Base-by-base conservation (phyloP, 1,140 invertebrate species). In the Trialeurodes vaporariorum region DNA sequence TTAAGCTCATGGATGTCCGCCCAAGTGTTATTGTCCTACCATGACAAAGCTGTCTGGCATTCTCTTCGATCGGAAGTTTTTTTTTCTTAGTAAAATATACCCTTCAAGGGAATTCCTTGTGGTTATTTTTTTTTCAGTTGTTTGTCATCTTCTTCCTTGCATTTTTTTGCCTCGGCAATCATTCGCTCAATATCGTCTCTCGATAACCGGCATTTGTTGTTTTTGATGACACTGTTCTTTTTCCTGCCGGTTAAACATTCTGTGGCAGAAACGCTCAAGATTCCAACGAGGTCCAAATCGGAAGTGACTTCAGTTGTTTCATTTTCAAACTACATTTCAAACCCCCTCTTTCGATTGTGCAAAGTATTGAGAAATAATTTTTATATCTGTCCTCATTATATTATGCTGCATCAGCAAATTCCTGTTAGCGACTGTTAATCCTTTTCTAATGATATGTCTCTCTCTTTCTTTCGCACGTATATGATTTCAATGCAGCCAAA, bases 1-100 rank as follows among this genome's bases (percentile, higher is more conserved):
- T 87, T 81, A 71, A 80, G 87, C 71, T 88, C 85, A 65, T 85
- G 83, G 70, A 84, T 84, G 40, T 86, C 83, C 0, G 84, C 85
- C 12, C 82, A 75, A 1, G 81, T 80, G 72, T 89, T 88, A 17
- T 75, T 73, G 67, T 87, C 86, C 21, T 90, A 72, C 83, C 83
- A 85, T 58, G 76, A 78, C 25, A 81, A 72, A 1, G 76, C 73
- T 61, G 76, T 76, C 27, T 83, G 79, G 66, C 82, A 82, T 69
- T 83, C 83, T 59, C 59, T 22, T 61, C 76, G 71, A 74, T 91
- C 89, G 75, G 90, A 87, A 24, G 94, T n/a, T 95, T 64, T 90
- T 90, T 83, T 97, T 96, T 87, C 98, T 95, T 83, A 93, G 94
- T 84, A 96, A 98, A 79, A 93, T 94, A 79, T 98, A 98, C 59